These are phyloP conservation scores for Mormoops blainvillei DNA, from an alignment of 2,113 vertebrate species.

Conservation along the genomic window DNA sequence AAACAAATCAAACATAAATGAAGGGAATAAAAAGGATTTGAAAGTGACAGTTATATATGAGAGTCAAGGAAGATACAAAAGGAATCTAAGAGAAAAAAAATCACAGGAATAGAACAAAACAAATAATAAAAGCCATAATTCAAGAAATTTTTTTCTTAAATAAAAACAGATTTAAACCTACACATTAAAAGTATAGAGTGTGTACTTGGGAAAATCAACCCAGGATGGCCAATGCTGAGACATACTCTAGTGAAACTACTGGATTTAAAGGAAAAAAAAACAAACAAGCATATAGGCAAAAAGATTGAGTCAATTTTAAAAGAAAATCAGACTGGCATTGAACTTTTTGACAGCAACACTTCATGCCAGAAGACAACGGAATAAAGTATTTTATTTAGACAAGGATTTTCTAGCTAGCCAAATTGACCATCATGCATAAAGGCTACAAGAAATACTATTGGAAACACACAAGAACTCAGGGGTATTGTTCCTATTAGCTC, in stretches of 20 bases:
- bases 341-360: background rate
- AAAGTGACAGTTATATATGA: background rate
- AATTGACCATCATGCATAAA: background rate
- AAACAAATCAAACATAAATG: background rate
- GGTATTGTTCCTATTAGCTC: background rate
- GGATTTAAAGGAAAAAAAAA: background rate
- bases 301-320: background rate
- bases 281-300: background rate
- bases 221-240: no score
- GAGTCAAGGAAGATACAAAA: background rate
- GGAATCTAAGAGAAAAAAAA: background rate
- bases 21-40: background rate
- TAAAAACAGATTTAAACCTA: background rate
- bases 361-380: background rate
- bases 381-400: background rate
- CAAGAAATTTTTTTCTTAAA: background rate
- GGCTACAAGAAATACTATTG: background rate
- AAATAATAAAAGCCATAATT: background rate
- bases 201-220: background rate
- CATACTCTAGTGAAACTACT: background rate
- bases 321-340: background rate
- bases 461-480: background rate
- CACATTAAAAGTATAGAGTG: background rate
- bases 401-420: background rate
- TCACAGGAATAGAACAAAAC: background rate